Percentiles rank a stretch among this genome's conserved stretches.
Conservation (phyloP, 2,888 invertebrate species). For the Incurvaria masculella region DNA sequence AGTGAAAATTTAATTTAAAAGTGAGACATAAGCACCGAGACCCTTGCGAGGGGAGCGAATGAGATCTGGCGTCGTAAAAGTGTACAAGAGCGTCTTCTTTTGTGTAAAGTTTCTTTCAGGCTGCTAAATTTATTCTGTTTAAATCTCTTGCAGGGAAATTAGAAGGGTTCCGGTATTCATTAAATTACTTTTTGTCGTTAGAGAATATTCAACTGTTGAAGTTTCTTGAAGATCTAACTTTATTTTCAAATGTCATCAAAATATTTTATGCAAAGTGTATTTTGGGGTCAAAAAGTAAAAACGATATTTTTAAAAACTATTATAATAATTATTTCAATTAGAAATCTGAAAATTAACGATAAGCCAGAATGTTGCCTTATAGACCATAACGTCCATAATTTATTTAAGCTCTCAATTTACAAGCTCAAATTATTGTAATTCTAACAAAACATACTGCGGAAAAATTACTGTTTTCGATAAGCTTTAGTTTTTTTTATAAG, state of each 20-base stretch:
- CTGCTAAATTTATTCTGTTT: conserved; percentile 49
- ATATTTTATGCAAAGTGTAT: conserved; percentile 2
- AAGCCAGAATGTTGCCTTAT: no score
- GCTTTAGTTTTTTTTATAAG: no score
- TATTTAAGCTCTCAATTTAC: no score
- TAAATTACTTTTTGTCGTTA: conserved; percentile 49
- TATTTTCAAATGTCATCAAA: not conserved
- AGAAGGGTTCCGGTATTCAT: conserved; percentile 49
- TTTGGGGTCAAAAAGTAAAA: no score
- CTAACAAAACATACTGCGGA: no score
- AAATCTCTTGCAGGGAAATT: conserved; percentile 53
- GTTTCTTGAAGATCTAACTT: conserved; percentile 24
- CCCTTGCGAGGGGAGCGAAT: conserved; percentile 41
- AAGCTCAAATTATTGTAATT: no score
- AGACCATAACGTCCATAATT: no score
- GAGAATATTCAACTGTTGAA: conserved; percentile 52
- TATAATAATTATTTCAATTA: no score
- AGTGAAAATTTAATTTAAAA: conserved; percentile 60
- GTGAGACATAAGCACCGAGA: conserved; percentile 44
- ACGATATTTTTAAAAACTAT: no score
- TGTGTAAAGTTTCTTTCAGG: conserved; percentile 50
- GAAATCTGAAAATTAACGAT: no score
- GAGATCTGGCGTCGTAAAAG: conserved; percentile 51
- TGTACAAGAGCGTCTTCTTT: conserved; percentile 49
- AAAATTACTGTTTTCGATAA: no score